Evolutionary conservation across 2,888 invertebrate species (phyloP).

Genomic region (Ceraclea dissimilis): DNA sequence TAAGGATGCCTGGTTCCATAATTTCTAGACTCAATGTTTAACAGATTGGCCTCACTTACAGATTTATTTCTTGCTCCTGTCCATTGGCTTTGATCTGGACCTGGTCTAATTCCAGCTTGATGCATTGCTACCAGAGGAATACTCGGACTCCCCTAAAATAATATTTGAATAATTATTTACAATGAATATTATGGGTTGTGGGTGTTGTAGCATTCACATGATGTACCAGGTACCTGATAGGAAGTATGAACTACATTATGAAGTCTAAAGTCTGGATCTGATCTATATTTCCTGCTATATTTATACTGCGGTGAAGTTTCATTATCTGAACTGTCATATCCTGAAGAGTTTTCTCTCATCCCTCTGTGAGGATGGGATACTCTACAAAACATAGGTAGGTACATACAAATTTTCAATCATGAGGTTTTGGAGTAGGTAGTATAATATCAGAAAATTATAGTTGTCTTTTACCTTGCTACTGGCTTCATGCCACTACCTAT

Average conservation of each 20-base stretch:
- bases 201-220: too few species aligned
- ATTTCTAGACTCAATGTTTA: constrained; percentile 52
- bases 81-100: constrained; percentile 37
- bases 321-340: constrained; percentile 86
- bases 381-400: constrained; percentile 33
- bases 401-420: not conserved
- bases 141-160: constrained; percentile 30
- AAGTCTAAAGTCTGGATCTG: constrained; percentile 79
- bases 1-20: constrained; percentile 37
- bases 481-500: constrained; percentile 50
- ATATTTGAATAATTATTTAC: too few species aligned
- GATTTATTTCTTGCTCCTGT: constrained; percentile 53
- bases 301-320: constrained; percentile 61
- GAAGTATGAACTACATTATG: constrained; percentile 49
- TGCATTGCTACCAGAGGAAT: constrained; percentile 62
- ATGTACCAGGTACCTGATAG: constrained; percentile 38
- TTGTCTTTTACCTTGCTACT: constrained; percentile 37
- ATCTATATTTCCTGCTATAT: constrained; percentile 67
- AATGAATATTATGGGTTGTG: too few species aligned
- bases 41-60: constrained; percentile 79
- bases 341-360: constrained; percentile 79
- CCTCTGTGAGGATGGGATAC: constrained; percentile 54
- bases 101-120: constrained; percentile 59
- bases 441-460: too few species aligned
- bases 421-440: not conserved